Evolutionary conservation across 1,140 invertebrate genomes (phyloP), one percentile per base, ranked within the genome.

Genomic region (Philotrypesis tridentata): DNA sequence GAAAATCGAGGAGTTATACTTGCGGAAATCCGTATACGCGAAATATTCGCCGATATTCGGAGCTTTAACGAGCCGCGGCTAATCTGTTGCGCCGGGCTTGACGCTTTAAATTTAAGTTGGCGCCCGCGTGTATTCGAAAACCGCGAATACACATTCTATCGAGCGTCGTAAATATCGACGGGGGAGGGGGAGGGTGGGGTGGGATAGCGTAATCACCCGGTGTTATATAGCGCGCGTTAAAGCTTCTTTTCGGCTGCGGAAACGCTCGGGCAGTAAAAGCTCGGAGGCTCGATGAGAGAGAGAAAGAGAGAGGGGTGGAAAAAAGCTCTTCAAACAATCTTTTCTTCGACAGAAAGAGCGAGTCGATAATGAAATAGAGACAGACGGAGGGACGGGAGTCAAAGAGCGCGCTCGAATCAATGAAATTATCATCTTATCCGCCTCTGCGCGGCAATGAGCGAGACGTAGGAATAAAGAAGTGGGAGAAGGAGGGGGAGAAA

Each of bases 261-360:
- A 55, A 55, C 21, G 48, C 6, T 55, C 6, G 48, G 40, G 48
- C 21, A 4, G 17, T 55, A 6, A 55, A 55, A 55, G 48, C 48
- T 7, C 17, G n/a, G 21, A n/a, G n/a, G n/a, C n/a, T n/a, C n/a
- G n/a, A n/a, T n/a, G n/a, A n/a, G n/a, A n/a, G n/a, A n/a, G n/a
- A n/a, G 48, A 55, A 17, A 17, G n/a, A 55, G 7, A 55, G 5
- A 17, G n/a, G 14, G 48, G 17, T 43, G 17, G 4, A 3, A 17
- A 55, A 43, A n/a, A 55, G 48, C n/a, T 78, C 40, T 48, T 40
- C 23, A 29, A 78, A 78, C n/a, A 78, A 78, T 78, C 75, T 67
- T 78, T 67, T 43, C 21, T 11, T 76, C 14, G 37, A 25, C 3
- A 23, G 40, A 27, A 6, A 79, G 33, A 23, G 40, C 27, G 5